A percentile compares a stretch with the other conserved stretches of the same genome.
Evolutionary conservation across 2,113 vertebrate species (phyloP).

Genomic region (Eubucco bourcierii): DNA sequence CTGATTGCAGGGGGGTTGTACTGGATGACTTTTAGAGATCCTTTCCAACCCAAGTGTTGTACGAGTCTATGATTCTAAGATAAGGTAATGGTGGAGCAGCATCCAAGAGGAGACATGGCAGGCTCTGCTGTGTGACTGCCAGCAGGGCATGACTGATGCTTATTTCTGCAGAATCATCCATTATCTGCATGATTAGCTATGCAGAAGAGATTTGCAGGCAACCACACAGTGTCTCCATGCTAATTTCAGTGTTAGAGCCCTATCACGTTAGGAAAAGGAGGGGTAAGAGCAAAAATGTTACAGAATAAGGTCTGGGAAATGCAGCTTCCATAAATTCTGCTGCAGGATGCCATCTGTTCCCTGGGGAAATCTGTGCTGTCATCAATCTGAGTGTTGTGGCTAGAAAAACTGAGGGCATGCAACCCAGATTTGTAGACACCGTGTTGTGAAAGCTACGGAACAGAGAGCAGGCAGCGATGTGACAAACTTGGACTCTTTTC

Average conservation of each 20-base stretch:
- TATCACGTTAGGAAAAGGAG: not conserved
- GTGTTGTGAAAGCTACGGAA: not conserved
- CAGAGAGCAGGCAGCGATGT: not conserved
- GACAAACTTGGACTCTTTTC: not conserved
- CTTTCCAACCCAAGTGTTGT: too few species aligned
- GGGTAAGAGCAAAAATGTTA: not conserved
- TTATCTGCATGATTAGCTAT: constrained; percentile 14
- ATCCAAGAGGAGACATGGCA: not conserved
- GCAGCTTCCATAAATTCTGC: constrained; percentile 28
- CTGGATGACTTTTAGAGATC: too few species aligned
- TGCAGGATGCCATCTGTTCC: constrained; percentile 30
- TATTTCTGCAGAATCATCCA: too few species aligned
- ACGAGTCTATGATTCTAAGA: not conserved
- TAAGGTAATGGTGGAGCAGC: not conserved
- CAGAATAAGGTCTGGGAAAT: not conserved
- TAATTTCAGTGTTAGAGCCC: constrained; percentile 26
- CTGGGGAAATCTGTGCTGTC: constrained; percentile 14
- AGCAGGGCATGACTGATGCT: not conserved
- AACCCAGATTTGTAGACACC: not conserved
- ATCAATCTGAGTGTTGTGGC: constrained; percentile 35
- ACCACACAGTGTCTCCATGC: not conserved
- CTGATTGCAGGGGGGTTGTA: too few species aligned
- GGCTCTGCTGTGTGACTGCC: constrained; percentile 11
- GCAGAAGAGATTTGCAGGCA: constrained; percentile 28
- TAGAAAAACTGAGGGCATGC: not conserved